phyloP scores from a whole-genome alignment of 2,888 invertebrate species.

The Cenopis cana region DNA sequence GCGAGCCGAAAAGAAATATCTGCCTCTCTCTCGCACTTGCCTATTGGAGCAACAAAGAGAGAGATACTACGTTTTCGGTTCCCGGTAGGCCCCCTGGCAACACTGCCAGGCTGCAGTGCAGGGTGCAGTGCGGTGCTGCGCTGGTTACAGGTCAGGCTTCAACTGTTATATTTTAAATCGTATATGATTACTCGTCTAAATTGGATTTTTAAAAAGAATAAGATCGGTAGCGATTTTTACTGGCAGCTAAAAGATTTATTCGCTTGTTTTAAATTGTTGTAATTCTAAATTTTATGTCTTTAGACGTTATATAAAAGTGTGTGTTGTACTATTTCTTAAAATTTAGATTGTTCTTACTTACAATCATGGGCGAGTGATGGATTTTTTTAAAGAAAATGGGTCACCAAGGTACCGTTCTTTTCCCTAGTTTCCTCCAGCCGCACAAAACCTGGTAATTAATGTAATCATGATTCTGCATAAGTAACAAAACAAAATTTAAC shows the following conservation, averaged over 20 bases:
- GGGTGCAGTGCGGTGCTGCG: too few relatives aligned
- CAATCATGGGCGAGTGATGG: background rate
- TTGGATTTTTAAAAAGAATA: slow-evolving; percentile 2
- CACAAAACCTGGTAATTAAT: too few relatives aligned
- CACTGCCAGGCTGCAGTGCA: too few relatives aligned
- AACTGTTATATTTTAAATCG: slow-evolving; percentile 1
- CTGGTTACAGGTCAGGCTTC: too few relatives aligned
- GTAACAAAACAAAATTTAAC: background rate
- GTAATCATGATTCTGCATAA: background rate
- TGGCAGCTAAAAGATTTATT: slow-evolving; percentile 19
- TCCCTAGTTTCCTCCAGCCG: background rate
- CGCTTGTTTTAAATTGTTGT: slow-evolving; percentile 31
- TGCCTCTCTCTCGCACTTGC: too few relatives aligned
- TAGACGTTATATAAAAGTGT: background rate
- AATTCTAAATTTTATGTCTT: slow-evolving; percentile 25
- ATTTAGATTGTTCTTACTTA: background rate
- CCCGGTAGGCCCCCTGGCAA: too few relatives aligned
- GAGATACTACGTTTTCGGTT: too few relatives aligned
- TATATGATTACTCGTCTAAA: background rate
- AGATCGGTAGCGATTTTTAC: slow-evolving; percentile 8
- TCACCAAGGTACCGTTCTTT: background rate
- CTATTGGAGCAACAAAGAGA: too few relatives aligned
- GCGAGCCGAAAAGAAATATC: too few relatives aligned
- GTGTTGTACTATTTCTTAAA: background rate
- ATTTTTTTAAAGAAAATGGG: background rate